Percentiles rank a stretch among this genome's conserved stretches.
phyloP scores from a whole-genome alignment of 2,797 vertebrate species.

The Pyrocephalus nanus region DNA sequence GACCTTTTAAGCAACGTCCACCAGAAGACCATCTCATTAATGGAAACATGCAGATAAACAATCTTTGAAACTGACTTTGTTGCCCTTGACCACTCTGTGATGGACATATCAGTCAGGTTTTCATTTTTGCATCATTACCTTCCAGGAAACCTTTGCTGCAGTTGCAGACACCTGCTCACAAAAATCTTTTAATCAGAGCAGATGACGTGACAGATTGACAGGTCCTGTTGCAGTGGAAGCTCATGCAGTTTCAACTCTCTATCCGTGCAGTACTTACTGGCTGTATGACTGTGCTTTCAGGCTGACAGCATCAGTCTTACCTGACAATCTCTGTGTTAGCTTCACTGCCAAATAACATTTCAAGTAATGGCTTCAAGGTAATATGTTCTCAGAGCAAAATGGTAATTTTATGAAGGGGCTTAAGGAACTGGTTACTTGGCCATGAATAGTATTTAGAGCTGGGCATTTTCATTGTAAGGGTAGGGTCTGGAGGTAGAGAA shows the following conservation, averaged over 20 bases:
- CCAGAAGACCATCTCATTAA: background rate
- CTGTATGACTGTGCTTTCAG: background rate
- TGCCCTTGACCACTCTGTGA: background rate
- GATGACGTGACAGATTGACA: conserved; percentile 5
- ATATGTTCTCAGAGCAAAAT: background rate
- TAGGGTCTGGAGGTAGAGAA: background rate
- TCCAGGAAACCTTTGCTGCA: background rate
- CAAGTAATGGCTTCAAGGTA: background rate
- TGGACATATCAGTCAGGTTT: background rate
- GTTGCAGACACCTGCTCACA: background rate
- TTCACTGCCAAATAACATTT: conserved; percentile 5
- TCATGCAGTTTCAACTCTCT: background rate
- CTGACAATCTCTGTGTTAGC: background rate
- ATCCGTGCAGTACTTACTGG: background rate
- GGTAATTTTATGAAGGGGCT: background rate
- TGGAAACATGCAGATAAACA: background rate
- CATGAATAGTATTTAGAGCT: background rate
- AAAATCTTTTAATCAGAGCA: background rate
- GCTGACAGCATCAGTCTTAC: background rate
- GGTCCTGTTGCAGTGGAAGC: background rate
- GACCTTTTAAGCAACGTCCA: background rate
- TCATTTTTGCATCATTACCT: background rate
- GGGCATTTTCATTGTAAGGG: background rate
- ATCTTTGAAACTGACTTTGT: background rate
- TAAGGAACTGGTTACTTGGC: background rate